Conservation (phyloP, 2,797 vertebrate genomes). For the Urocyon cinereoargenteus region DNA sequence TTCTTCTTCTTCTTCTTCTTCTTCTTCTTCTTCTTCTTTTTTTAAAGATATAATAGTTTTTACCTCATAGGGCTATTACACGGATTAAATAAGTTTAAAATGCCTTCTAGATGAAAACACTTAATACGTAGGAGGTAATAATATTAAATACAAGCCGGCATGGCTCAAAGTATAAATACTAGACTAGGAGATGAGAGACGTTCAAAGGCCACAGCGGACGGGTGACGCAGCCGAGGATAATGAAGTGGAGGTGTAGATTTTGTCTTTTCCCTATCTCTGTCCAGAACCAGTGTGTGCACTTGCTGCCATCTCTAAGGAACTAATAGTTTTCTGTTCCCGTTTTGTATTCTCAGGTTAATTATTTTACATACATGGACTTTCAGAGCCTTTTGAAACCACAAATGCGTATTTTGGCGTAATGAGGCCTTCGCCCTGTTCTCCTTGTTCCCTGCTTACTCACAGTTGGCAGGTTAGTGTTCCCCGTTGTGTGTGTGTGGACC, state of each 20-base stretch:
- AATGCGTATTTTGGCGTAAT: neutral
- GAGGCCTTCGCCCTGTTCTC: neutral
- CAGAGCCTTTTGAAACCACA: slow-evolving; percentile 35
- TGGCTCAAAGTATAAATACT: neutral
- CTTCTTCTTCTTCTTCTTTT: neutral
- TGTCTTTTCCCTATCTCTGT: neutral
- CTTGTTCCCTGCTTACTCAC: neutral
- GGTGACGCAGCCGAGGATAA: neutral
- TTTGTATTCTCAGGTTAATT: neutral
- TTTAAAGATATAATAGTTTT: neutral
- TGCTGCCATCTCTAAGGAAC: neutral
- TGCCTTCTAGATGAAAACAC: neutral
- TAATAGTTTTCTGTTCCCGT: neutral
- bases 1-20: too few species aligned
- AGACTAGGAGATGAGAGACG: neutral
- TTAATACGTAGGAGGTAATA: neutral
- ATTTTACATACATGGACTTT: neutral
- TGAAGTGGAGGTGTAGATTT: neutral
- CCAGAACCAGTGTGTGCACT: neutral
- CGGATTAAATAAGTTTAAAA: slow-evolving; percentile 24
- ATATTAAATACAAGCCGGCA: neutral
- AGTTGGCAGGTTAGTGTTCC: neutral
- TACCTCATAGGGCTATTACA: neutral
- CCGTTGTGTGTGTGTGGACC: neutral
- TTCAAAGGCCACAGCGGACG: neutral